phyloP scores from a whole-genome alignment of 1,140 invertebrate genomes.

The Brachionus plicatilis region DNA sequence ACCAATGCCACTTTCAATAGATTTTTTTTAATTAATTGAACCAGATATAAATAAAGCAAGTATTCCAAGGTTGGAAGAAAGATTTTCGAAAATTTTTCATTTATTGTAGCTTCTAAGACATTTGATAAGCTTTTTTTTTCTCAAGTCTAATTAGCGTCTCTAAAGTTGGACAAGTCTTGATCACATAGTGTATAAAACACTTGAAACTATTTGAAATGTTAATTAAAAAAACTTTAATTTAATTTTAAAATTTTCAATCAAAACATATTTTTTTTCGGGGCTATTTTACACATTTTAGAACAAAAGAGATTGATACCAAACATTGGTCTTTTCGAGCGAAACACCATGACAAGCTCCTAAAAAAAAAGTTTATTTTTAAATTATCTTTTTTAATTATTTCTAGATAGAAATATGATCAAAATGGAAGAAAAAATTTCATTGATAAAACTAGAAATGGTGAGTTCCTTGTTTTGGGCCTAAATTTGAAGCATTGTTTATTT shows the following conservation, averaged over 20 bases:
- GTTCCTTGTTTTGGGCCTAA: neutral
- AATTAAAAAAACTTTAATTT: neutral
- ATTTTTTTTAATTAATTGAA: neutral
- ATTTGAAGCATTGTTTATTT: neutral
- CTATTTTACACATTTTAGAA: neutral
- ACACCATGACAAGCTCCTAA: neutral
- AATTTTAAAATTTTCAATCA: neutral
- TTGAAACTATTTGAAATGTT: neutral
- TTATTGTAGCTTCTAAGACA: neutral
- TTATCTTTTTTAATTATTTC: neutral
- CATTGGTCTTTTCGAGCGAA: neutral
- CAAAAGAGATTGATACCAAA: neutral
- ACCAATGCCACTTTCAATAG: neutral
- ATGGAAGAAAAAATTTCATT: constrained; percentile 22
- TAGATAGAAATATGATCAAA: neutral
- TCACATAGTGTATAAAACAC: neutral
- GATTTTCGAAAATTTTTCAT: neutral
- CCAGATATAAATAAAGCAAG: neutral
- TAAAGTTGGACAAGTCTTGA: neutral
- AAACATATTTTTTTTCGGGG: neutral
- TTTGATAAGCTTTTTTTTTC: neutral
- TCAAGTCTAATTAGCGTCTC: neutral
- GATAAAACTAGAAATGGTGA: constrained; percentile 3
- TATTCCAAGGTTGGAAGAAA: neutral
- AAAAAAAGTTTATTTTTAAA: neutral